These are phyloP conservation scores for Atta cephalotes DNA, from an alignment of 1,140 invertebrate genomes.

Conservation along the genomic window DNA sequence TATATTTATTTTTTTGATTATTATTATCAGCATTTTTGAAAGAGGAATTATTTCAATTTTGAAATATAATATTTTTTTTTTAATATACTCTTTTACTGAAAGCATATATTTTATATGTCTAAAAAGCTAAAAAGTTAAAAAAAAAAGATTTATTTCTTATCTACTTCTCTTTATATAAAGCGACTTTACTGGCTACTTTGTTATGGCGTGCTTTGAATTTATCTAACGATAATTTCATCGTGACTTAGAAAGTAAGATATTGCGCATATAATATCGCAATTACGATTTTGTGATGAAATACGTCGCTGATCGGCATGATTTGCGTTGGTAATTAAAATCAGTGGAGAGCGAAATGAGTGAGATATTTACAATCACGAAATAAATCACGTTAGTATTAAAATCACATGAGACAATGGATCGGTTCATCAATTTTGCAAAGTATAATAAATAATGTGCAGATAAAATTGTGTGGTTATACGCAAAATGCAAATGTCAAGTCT, in stretches of 20 bases:
- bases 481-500: slow-evolving; percentile 17
- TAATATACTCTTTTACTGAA: background rate
- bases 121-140: background rate
- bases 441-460: slow-evolving; percentile 41
- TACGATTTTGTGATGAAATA: slow-evolving; percentile 21
- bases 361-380: slow-evolving; percentile 18
- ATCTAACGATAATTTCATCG: slow-evolving; percentile 11
- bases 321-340: background rate
- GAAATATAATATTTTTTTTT: background rate
- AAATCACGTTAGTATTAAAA: slow-evolving; percentile 28
- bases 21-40: background rate
- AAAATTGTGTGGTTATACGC: slow-evolving; percentile 10
- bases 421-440: slow-evolving; percentile 17
- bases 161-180: background rate
- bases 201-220: background rate
- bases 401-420: slow-evolving; percentile 8
- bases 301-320: background rate
- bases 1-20: background rate
- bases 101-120: background rate
- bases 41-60: background rate
- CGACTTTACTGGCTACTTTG: background rate
- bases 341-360: background rate
- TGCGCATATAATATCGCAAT: slow-evolving; percentile 31
- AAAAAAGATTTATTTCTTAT: background rate
- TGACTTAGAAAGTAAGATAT: slow-evolving; percentile 40